Evolutionary conservation across 2,113 vertebrate species (phyloP).

Genomic region (Oenanthe oenanthe): DNA sequence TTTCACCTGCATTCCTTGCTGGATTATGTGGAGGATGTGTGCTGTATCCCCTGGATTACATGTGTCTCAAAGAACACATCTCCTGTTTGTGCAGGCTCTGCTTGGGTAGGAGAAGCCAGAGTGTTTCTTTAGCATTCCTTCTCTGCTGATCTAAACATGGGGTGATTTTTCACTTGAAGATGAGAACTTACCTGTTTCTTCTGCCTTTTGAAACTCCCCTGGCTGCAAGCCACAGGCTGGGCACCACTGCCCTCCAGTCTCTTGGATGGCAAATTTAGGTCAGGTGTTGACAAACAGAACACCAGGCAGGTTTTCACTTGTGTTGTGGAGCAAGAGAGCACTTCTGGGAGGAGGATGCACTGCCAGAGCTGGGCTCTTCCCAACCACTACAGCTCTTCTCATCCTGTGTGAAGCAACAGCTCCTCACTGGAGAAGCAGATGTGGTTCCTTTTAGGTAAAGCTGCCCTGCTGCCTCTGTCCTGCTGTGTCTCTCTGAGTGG

Average conservation of each 20-base stretch:
- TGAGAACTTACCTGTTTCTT: not conserved
- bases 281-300: not conserved
- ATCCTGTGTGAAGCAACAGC: not conserved
- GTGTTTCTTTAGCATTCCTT: not conserved
- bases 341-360: not conserved
- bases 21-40: not conserved
- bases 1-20: not conserved
- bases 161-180: not conserved
- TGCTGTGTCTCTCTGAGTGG: not conserved
- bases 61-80: not conserved
- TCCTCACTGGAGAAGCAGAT: not conserved
- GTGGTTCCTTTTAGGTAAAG: not conserved
- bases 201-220: not conserved
- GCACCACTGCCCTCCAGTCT: not conserved
- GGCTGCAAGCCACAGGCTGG: not conserved
- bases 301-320: slow-evolving; percentile 3
- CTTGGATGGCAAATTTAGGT: not conserved
- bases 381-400: not conserved
- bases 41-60: not conserved
- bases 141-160: not conserved
- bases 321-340: not conserved
- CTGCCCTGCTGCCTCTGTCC: not conserved
- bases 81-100: not conserved
- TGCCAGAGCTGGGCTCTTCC: not conserved
- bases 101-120: not conserved